These are phyloP conservation scores for Turritopsis dohrnii DNA, from an alignment of 30 jellyfish, hydroid and myxozoan species.

Conservation along the genomic window DNA sequence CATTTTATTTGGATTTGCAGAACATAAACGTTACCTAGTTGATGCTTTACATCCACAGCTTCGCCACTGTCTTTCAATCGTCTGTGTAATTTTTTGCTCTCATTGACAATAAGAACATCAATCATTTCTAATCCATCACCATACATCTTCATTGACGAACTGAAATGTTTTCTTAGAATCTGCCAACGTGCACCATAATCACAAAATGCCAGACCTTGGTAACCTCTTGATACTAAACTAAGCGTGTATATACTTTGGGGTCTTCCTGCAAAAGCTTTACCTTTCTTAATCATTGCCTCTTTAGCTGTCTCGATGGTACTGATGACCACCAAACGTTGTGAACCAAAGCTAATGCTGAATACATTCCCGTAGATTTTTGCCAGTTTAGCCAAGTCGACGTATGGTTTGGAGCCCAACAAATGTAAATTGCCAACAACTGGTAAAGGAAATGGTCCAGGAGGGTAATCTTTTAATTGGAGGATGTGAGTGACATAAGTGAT, in stretches of 20 bases:
- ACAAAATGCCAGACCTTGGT: constrained; percentile 45
- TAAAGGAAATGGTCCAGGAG: constrained; percentile 86
- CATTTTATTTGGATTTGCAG: too few species aligned
- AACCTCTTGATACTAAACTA: constrained; percentile 34
- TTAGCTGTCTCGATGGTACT: constrained; percentile 42
- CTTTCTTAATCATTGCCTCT: constrained; percentile 58
- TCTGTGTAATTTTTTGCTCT: constrained; percentile 31
- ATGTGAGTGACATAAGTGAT: constrained; percentile 33
- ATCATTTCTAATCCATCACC: constrained; percentile 53
- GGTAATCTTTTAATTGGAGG: constrained; percentile 33
- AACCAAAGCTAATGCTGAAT: constrained; percentile 60
- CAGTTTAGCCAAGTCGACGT: constrained; percentile 27
- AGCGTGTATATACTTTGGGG: constrained; percentile 52
- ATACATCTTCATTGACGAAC: constrained; percentile 51
- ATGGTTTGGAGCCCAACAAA: constrained; percentile 35
- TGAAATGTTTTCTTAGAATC: constrained; percentile 56
- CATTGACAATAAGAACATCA: constrained; percentile 31
- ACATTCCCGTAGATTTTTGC: constrained; percentile 61
- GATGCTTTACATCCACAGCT: constrained; percentile 40
- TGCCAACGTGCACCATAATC: constrained; percentile 58
- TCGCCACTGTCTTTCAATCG: constrained; percentile 36
- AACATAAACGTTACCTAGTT: constrained; percentile 66
- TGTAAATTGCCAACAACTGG: constrained; percentile 72
- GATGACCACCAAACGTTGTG: constrained; percentile 52
- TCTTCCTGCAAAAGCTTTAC: constrained; percentile 57